Evolutionary conservation across 2,888 invertebrate genomes (phyloP).

Genomic region (Stenurella melanura): DNA sequence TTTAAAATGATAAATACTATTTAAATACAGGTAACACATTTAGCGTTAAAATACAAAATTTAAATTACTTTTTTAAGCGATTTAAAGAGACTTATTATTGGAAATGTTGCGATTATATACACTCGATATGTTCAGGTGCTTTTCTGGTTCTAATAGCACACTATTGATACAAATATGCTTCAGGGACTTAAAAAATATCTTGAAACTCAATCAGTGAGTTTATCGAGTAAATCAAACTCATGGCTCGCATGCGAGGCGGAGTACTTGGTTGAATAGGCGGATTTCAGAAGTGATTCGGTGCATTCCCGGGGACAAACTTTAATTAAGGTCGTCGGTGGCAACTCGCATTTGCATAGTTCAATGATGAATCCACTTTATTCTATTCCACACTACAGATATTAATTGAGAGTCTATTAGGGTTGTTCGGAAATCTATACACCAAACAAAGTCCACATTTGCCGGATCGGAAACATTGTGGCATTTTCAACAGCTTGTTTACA

Average conservation of each 20-base stretch:
- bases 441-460: background rate
- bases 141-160: too few relatives aligned
- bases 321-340: slow-evolving; percentile 51
- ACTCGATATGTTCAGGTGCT: too few relatives aligned
- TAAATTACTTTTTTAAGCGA: too few relatives aligned
- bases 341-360: slow-evolving; percentile 57
- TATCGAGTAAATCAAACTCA: slow-evolving; percentile 22
- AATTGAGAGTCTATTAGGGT: slow-evolving; percentile 45
- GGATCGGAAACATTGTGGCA: background rate
- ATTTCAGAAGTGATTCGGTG: slow-evolving; percentile 40
- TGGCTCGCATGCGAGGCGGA: slow-evolving; percentile 13
- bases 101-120: too few relatives aligned
- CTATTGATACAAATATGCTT: too few relatives aligned
- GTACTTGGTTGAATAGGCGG: slow-evolving; percentile 21
- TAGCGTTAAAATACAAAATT: too few relatives aligned
- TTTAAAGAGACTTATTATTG: too few relatives aligned
- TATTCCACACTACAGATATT: slow-evolving; percentile 43
- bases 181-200: slow-evolving; percentile 3
- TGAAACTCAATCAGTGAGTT: slow-evolving; percentile 11
- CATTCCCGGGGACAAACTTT: slow-evolving; percentile 53
- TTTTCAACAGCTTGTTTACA: too few relatives aligned
- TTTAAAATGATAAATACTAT: too few relatives aligned
- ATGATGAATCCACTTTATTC: slow-evolving; percentile 48
- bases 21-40: too few relatives aligned
- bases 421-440: background rate